Conservation (phyloP, 2,797 vertebrate species). For the Naso thynnoides region DNA sequence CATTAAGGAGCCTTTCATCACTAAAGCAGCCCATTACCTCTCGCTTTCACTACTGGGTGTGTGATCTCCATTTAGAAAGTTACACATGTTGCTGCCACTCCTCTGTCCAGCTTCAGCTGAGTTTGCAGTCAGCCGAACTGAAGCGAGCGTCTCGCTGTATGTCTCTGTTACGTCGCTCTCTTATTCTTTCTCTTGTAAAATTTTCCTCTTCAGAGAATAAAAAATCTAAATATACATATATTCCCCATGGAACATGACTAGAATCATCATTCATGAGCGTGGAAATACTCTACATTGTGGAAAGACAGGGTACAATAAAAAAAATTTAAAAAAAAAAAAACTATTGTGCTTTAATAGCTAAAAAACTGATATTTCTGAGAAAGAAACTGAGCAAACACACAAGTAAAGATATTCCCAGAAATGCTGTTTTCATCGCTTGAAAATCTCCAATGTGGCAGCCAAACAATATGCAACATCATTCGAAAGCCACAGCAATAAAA, state of each 20-base stretch:
- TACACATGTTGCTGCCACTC: conserved; percentile 64
- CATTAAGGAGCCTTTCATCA: conserved; percentile 67
- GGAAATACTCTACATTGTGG: not conserved
- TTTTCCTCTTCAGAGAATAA: not conserved
- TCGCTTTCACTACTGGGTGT: conserved; percentile 41
- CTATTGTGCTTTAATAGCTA: not conserved
- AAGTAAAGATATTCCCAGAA: conserved; percentile 11
- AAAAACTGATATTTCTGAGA: not conserved
- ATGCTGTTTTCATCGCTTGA: conserved; percentile 6
- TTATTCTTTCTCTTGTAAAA: not conserved
- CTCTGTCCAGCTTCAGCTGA: not conserved
- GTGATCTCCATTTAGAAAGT: conserved; percentile 52
- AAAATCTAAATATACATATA: not conserved
- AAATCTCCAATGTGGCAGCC: not conserved
- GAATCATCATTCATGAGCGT: not conserved
- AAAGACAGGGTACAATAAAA: not conserved
- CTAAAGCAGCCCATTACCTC: conserved; percentile 49
- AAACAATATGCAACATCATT: not conserved
- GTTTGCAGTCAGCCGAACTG: conserved; percentile 8
- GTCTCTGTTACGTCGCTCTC: not conserved
- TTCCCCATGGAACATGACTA: not conserved
- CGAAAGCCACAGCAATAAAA: not conserved
- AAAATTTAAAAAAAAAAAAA: no score
- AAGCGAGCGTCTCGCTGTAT: not conserved
- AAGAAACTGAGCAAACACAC: not conserved